Evolutionary conservation across 2,113 vertebrate genomes (phyloP).

Genomic region (Peromyscus leucopus): DNA sequence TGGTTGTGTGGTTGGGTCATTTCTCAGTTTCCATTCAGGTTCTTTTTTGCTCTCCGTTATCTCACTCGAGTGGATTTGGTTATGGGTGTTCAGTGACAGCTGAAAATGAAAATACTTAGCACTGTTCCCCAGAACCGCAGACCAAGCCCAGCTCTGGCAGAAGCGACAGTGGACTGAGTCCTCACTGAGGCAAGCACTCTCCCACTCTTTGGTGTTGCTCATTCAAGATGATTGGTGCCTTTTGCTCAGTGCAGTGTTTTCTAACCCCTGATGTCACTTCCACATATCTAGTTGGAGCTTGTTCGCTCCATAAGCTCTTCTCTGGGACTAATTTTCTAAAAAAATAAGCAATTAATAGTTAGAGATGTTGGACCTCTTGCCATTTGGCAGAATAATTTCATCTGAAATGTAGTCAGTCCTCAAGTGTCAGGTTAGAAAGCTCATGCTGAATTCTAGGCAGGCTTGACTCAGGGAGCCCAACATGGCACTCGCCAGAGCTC

Average conservation of each 20-base stretch:
- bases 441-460: not conserved
- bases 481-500: not conserved
- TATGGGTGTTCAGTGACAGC: not conserved
- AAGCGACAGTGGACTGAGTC: not conserved
- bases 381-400: not conserved
- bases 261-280: not conserved
- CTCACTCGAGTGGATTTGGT: not conserved
- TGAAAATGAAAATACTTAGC: not conserved
- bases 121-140: not conserved
- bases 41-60: not conserved
- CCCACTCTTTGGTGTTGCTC: conserved; percentile 7
- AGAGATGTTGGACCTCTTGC: not conserved
- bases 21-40: not conserved
- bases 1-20: not conserved
- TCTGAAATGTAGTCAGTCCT: not conserved
- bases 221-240: not conserved
- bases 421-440: not conserved
- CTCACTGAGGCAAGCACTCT: not conserved
- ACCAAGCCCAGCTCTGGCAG: not conserved
- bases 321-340: not conserved
- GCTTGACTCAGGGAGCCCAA: not conserved
- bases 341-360: not conserved
- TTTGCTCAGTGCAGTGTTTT: not conserved
- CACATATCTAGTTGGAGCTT: not conserved
- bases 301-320: conserved; percentile 4